These are phyloP conservation scores for Actinia equina DNA, from an alignment of 64 coral and sea anemone species.

Conservation along the genomic window DNA sequence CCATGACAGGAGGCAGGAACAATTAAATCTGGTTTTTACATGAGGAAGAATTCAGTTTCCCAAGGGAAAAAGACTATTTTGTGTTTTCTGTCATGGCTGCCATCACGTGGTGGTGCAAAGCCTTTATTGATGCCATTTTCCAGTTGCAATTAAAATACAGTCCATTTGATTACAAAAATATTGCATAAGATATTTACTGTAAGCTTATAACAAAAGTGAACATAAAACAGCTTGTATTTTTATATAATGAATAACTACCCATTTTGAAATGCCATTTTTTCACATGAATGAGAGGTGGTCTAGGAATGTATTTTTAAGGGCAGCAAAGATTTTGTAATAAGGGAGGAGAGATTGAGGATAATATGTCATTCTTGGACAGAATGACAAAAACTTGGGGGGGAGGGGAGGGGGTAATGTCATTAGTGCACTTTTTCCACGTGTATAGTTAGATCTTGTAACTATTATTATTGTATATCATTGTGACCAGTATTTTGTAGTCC, in stretches of 20 bases:
- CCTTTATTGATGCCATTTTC: too few relatives aligned
- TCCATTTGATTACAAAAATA: too few relatives aligned
- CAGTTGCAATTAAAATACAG: too few relatives aligned
- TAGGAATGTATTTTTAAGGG: background rate
- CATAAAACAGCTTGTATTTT: background rate
- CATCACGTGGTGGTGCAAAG: too few relatives aligned
- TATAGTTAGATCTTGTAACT: background rate
- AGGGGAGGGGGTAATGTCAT: background rate
- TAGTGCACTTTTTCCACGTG: conserved; percentile 1
- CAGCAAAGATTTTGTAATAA: background rate
- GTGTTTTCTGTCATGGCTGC: too few relatives aligned
- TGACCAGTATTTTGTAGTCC: conserved; percentile 6
- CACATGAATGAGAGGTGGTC: background rate
- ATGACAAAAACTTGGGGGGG: background rate
- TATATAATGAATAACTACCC: background rate
- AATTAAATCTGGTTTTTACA: too few relatives aligned
- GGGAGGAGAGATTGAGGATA: background rate
- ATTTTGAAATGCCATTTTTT: background rate
- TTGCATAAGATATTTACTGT: too few relatives aligned
- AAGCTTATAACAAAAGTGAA: background rate
- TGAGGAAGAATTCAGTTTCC: too few relatives aligned
- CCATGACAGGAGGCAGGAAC: too few relatives aligned
- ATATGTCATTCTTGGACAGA: background rate
- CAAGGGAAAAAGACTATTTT: too few relatives aligned
- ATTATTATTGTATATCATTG: conserved; percentile 19